Conservation (phyloP, 2,113 vertebrate species). For the Quiscalus mexicanus region DNA sequence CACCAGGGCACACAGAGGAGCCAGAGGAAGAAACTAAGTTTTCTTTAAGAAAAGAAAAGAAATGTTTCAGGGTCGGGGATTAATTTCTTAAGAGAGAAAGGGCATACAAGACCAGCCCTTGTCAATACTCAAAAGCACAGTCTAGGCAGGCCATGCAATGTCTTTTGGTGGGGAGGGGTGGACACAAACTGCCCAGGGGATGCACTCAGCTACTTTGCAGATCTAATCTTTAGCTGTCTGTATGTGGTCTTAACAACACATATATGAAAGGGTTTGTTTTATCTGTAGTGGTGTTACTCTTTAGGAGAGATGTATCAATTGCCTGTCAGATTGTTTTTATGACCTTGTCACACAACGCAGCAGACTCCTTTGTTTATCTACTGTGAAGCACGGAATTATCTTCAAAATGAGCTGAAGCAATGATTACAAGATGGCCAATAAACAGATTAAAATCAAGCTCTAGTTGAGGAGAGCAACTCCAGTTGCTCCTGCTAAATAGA, state of each 20-base stretch:
- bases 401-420: not conserved
- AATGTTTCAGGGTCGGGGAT: not conserved
- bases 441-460: conserved; percentile 5
- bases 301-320: not conserved
- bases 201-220: not conserved
- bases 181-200: not conserved
- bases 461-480: not conserved
- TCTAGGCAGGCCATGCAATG: not conserved
- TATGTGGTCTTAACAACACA: accelerated
- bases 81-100: not conserved
- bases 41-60: not conserved
- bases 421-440: not conserved
- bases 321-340: not conserved
- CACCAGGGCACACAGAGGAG: accelerated
- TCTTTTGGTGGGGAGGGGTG: not conserved
- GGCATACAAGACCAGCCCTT: not conserved
- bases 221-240: not conserved
- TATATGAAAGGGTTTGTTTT: not conserved
- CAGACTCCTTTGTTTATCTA: not conserved
- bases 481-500: not conserved
- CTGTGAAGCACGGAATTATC: not conserved
- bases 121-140: not conserved
- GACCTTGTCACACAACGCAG: conserved; percentile 4
- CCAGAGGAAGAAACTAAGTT: not conserved
- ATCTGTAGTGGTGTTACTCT: not conserved